Evolutionary conservation across 2,797 vertebrate species (phyloP).

Genomic region (Aphelocoma californica): DNA sequence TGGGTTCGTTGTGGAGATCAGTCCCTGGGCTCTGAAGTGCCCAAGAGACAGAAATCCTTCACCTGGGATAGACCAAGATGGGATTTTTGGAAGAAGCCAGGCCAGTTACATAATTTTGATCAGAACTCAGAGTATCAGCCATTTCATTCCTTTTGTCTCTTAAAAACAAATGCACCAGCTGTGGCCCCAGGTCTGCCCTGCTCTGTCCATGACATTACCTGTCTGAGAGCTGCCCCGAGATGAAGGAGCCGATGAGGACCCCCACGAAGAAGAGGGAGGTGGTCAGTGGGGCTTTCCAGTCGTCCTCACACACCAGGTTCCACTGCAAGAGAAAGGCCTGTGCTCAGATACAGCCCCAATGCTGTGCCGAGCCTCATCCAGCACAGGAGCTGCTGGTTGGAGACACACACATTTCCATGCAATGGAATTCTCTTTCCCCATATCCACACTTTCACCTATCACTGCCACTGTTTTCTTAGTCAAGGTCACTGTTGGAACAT

Average conservation of each 20-base stretch:
- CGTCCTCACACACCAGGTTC: conserved; percentile 88
- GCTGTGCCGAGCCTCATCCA: accelerated
- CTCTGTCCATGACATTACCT: conserved; percentile 73
- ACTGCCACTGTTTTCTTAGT: neutral
- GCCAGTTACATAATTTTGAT: neutral
- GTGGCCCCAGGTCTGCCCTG: neutral
- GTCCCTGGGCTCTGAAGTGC: neutral
- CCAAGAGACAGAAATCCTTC: neutral
- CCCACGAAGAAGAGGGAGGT: conserved; percentile 87
- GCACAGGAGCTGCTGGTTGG: neutral
- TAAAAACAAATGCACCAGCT: accelerated
- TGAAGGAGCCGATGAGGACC: conserved; percentile 85
- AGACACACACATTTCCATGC: neutral
- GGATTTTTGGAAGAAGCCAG: neutral
- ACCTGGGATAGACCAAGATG: neutral
- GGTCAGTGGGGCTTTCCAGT: conserved; percentile 88
- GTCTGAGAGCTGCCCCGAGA: conserved; percentile 92
- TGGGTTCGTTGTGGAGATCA: neutral
- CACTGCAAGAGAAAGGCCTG: conserved; percentile 78
- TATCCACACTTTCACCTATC: neutral
- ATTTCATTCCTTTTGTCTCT: neutral
- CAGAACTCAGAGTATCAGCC: neutral
- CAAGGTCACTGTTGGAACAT: accelerated
- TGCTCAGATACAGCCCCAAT: neutral
- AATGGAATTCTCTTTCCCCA: neutral